Conservation (phyloP, 2,888 invertebrate species). For the Antheraea assamensis region DNA sequence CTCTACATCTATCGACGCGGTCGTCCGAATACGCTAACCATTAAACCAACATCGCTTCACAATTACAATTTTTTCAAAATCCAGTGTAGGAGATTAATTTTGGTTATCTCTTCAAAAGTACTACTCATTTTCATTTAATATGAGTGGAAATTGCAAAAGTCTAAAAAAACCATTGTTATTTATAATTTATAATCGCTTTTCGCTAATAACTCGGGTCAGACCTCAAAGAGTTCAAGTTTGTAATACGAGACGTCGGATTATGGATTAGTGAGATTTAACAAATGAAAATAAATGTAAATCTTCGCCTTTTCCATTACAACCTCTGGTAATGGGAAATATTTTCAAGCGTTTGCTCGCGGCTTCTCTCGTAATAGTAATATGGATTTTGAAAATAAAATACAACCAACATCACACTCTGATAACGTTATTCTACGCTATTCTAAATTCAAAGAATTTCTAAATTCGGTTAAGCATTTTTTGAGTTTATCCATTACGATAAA, state of each 20-base stretch:
- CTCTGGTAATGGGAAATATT: constrained; percentile 12
- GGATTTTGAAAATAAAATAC: background rate
- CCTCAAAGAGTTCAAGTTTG: constrained; percentile 40
- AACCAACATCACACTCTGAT: too few relatives aligned
- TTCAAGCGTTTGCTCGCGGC: background rate
- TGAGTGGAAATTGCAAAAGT: background rate
- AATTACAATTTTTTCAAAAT: too few relatives aligned
- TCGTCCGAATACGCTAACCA: too few relatives aligned
- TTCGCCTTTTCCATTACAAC: constrained; percentile 47
- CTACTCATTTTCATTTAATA: background rate
- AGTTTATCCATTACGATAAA: too few relatives aligned
- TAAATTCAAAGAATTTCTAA: too few relatives aligned
- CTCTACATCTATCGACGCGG: too few relatives aligned
- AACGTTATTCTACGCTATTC: too few relatives aligned
- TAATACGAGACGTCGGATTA: constrained; percentile 60
- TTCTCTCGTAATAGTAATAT: background rate
- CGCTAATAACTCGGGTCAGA: constrained; percentile 25
- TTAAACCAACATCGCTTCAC: too few relatives aligned
- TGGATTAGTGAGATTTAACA: constrained; percentile 61
- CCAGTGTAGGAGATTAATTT: background rate
- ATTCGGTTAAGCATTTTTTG: too few relatives aligned
- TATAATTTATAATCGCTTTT: background rate
- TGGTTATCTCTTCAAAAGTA: background rate
- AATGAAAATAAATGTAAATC: constrained; percentile 58
- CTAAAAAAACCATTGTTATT: background rate